Evolutionary conservation across 2,113 vertebrate species (phyloP).

Genomic region (Pollimyrus isidori): DNA sequence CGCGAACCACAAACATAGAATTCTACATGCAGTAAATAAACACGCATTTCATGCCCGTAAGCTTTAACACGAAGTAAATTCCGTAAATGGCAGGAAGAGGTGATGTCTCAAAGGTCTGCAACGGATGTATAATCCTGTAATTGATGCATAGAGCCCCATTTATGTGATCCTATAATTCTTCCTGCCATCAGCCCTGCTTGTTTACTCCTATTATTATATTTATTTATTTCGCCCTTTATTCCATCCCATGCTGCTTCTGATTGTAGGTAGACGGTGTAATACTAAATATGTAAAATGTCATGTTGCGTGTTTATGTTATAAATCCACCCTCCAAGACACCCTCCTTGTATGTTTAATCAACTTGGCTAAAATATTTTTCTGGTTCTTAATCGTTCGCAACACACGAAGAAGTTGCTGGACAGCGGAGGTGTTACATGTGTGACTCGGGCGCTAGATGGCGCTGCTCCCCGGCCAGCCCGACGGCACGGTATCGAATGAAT

Average conservation of each 20-base stretch:
- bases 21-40: neutral
- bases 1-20: neutral
- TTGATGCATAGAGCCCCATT: neutral
- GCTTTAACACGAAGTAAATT: neutral
- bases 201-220: neutral
- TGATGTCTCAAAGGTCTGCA: neutral
- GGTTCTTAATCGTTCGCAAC: neutral
- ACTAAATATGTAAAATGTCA: neutral
- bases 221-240: neutral
- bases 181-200: neutral
- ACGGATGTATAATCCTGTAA: neutral
- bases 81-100: neutral
- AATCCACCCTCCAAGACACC: neutral
- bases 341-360: neutral
- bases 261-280: neutral
- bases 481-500: neutral
- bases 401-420: neutral
- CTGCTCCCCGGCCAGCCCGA: constrained; percentile 21
- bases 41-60: neutral
- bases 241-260: neutral
- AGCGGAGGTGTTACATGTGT: neutral
- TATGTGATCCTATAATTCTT: neutral
- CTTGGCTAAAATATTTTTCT: neutral
- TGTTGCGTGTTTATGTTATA: neutral
- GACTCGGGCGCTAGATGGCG: constrained; percentile 31